Base-by-base conservation (phyloP, 1,140 invertebrate genomes). In the Drosophila sp. region DNA sequence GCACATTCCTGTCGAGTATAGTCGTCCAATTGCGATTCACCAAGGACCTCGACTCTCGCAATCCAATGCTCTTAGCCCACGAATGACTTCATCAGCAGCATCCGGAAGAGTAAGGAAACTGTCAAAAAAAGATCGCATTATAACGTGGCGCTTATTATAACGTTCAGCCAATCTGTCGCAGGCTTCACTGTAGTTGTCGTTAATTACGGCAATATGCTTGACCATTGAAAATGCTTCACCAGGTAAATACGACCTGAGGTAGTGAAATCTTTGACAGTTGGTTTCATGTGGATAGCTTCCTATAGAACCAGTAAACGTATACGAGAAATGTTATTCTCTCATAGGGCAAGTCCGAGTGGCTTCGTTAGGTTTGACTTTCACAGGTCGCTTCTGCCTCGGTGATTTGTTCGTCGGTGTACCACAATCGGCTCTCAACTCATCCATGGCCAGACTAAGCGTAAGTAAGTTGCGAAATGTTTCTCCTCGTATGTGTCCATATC, bases 261-360 rank as follows among this genome's bases (percentile, higher is more conserved):
- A 56, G 25, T 56, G 54, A 56, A 56, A 56, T 11, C 25, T 56
- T 5, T 41, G 40, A n/a, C 40, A 41, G 40, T 41, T 41, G 40
- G 40, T 40, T 40, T 40, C 38, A 6, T 4, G 17, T 41, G 11
- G 40, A 41, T 41, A 17, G 17, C 17, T 17, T 17, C 17, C 17
- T 17, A 17, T 17, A 17, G 17, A 17, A 17, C 38, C 38, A 6
- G 7, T 40, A 11, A n/a, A 41, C 10, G 57, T 55, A 5, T 62
- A 27, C 4, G 29, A 62, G 47, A 62, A 32, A 25, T 50, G 41
- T 63, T 6, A 63, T 54, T 50, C 61, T 40, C 61, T 63, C 10
- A 6, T 50, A 63, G 10, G 47, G 23, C 10, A 63, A 63, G 6
- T 63, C 61, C 5, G 11, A n/a, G n/a, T 35, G 44, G 29, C 2